Percentiles rank a stretch among this genome's conserved stretches.
Evolutionary conservation across 2,888 invertebrate species (phyloP).

Genomic region (Pseudolycoriella hygida): DNA sequence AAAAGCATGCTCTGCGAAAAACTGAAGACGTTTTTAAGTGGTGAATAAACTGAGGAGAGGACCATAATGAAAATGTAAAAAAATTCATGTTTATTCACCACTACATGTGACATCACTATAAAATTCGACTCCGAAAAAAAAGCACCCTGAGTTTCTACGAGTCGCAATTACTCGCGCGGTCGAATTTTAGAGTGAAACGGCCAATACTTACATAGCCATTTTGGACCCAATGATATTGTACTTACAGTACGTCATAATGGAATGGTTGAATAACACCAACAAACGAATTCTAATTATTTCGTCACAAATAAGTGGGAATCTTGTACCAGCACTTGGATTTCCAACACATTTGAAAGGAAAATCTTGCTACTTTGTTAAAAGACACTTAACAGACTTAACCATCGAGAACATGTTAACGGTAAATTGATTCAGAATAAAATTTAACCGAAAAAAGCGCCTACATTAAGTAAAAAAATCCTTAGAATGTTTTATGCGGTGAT

Average conservation of each 20-base stretch:
- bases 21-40: too few relatives aligned
- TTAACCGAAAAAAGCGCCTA: background rate
- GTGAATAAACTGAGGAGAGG: too few relatives aligned
- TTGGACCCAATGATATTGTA: too few relatives aligned
- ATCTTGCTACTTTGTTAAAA: conserved; percentile 37
- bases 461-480: conserved; percentile 1
- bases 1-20: too few relatives aligned
- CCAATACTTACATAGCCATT: too few relatives aligned
- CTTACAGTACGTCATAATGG: conserved; percentile 24
- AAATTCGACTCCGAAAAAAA: too few relatives aligned
- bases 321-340: conserved; percentile 31
- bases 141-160: too few relatives aligned
- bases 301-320: conserved; percentile 28
- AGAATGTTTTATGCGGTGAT: conserved; percentile 49
- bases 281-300: conserved; percentile 27
- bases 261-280: conserved; percentile 26
- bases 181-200: too few relatives aligned
- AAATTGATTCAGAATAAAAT: conserved; percentile 40
- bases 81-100: too few relatives aligned
- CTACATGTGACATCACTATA: too few relatives aligned
- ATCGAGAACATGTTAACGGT: conserved; percentile 25
- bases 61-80: too few relatives aligned
- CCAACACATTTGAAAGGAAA: conserved; percentile 24
- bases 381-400: conserved; percentile 23
- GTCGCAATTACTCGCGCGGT: too few relatives aligned